phyloP scores from a whole-genome alignment of 2,113 vertebrate species.

The Xiphophorus maculatus region DNA sequence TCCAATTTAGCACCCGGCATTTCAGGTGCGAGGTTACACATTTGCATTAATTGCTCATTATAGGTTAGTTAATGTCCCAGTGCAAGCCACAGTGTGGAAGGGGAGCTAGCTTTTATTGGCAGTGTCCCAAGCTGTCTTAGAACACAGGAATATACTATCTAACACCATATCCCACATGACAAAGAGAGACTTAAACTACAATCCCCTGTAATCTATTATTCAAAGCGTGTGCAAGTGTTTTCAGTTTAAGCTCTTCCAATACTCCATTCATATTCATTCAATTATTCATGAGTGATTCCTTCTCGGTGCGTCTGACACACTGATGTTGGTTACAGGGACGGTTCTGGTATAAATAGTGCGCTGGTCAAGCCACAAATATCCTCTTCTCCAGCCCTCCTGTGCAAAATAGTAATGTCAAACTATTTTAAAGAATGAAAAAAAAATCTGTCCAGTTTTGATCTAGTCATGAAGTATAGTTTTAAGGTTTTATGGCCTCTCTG shows the following conservation, averaged over 20 bases:
- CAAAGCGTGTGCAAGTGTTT: constrained; percentile 73
- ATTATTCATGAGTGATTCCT: constrained; percentile 74
- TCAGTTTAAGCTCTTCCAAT: constrained; percentile 73
- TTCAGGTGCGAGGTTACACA: not conserved
- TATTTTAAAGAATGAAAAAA: not conserved
- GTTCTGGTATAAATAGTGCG: not conserved
- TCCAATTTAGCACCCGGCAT: not conserved
- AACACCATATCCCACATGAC: constrained; percentile 53
- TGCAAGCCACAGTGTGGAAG: not conserved
- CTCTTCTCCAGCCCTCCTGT: not conserved
- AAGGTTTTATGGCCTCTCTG: not conserved
- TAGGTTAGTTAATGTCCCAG: constrained; percentile 7
- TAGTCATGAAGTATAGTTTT: not conserved
- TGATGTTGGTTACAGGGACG: constrained; percentile 42
- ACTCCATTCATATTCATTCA: constrained; percentile 71
- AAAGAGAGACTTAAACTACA: constrained; percentile 70
- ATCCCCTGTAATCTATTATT: constrained; percentile 75
- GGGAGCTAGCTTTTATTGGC: constrained; percentile 30
- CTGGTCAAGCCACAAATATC: not conserved
- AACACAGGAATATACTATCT: constrained; percentile 33
- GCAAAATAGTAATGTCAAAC: not conserved
- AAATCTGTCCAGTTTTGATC: not conserved
- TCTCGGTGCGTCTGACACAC: constrained; percentile 53
- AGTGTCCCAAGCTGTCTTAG: constrained; percentile 37
- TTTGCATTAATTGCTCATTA: constrained; percentile 15